phyloP scores from a whole-genome alignment of 2,888 invertebrate species.

The Cheiracanthium punctorium region DNA sequence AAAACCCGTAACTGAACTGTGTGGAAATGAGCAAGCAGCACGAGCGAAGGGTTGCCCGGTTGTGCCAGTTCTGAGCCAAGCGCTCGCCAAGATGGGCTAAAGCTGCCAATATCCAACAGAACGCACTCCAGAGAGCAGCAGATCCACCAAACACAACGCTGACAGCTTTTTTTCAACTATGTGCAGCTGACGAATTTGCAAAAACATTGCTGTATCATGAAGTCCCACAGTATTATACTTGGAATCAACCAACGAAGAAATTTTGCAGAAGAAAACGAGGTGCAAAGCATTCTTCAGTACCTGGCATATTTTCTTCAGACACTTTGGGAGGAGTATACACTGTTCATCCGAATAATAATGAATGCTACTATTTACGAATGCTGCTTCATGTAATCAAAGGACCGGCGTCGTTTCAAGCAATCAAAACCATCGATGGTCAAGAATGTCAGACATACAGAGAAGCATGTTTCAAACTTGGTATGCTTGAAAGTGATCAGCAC shows the following conservation, averaged over 20 bases:
- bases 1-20: too few relatives aligned
- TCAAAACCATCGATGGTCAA: not conserved
- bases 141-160: not conserved
- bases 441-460: not conserved
- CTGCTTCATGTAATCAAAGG: not conserved
- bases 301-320: not conserved
- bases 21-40: too few relatives aligned
- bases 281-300: too few relatives aligned
- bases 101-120: too few relatives aligned
- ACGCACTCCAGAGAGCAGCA: not conserved
- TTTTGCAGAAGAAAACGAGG: not conserved
- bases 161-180: slow-evolving; percentile 6
- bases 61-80: too few relatives aligned
- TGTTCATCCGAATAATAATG: not conserved
- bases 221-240: not conserved
- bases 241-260: not conserved
- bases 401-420: slow-evolving; percentile 63
- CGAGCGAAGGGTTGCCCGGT: too few relatives aligned
- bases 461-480: not conserved
- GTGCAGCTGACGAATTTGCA: not conserved
- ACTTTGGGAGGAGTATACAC: not conserved
- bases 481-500: not conserved
- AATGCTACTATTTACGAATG: not conserved
- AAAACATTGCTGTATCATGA: not conserved
- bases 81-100: too few relatives aligned